These are phyloP conservation scores for Scomber japonicus DNA, from an alignment of 2,113 vertebrate genomes.

Conservation along the genomic window DNA sequence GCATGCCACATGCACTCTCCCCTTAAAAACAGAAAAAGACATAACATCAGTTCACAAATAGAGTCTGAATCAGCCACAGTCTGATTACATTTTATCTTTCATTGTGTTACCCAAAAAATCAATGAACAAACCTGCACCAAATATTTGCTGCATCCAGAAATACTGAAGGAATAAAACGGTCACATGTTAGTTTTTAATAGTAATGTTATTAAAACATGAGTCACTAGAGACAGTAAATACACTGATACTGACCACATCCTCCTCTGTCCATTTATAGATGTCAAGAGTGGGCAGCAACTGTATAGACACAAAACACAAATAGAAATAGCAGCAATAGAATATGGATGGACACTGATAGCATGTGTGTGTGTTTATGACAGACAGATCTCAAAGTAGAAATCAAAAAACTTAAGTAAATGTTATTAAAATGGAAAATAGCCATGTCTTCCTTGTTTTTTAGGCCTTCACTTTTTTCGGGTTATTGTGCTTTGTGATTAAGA, in stretches of 20 bases:
- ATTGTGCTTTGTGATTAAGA: conserved; percentile 65
- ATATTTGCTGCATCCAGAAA: conserved; percentile 97
- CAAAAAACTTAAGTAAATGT: conserved; percentile 54
- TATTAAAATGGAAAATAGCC: conserved; percentile 60
- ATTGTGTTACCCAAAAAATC: background rate
- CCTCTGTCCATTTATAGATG: conserved; percentile 95
- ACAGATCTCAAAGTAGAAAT: conserved; percentile 40
- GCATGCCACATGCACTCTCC: conserved; percentile 88
- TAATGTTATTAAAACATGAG: background rate
- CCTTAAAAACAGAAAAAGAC: conserved; percentile 75
- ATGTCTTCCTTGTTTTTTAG: conserved; percentile 46
- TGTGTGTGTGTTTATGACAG: conserved; percentile 23
- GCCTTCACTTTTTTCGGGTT: conserved; percentile 55
- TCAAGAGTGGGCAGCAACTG: conserved; percentile 97
- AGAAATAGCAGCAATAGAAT: conserved; percentile 22
- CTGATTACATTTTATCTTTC: background rate
- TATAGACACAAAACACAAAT: conserved; percentile 79
- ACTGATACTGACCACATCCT: conserved; percentile 93
- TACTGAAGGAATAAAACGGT: conserved; percentile 82
- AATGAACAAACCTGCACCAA: conserved; percentile 89
- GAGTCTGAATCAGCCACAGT: background rate
- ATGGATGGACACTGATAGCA: conserved; percentile 8
- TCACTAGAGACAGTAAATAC: background rate
- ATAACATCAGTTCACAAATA: background rate
- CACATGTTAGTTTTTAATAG: conserved; percentile 24